Evolutionary conservation across 2,113 vertebrate species (phyloP), one percentile per base, ranked within the genome.

Genomic region (Lates calcarifer): DNA sequence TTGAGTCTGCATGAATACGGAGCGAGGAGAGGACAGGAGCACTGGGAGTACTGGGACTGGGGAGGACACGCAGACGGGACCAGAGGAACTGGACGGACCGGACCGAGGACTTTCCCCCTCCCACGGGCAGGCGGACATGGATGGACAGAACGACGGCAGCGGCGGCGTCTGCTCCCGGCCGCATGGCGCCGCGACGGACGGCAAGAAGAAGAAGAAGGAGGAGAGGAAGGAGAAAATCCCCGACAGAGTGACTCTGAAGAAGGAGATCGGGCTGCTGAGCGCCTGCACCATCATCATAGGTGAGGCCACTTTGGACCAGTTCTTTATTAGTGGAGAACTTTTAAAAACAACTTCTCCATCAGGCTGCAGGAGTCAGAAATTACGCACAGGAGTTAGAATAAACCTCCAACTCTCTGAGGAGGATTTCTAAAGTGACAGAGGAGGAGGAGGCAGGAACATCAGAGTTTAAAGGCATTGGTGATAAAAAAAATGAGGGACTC

Each of bases 251-350:
- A 94, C 95, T 9, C 92, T 97, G 45, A 96, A 97, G 93, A 97
- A 97, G 94, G 96, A 97, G 91, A 97, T 97, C 70, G 96, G 96
- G 68, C 94, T 97, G 58, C 76, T 96, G 82, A 97, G 96, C 87
- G 96, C 96, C 15, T 97, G 96, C 94, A 95, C 96, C 87, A 96
- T 97, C 90, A 97, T 97, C 72, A 96, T 97, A 91, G 96, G 96
- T 97, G 88, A 95, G 95, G 63, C 58, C 29, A 18, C 49, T 33
- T 33, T 12, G 60, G 57, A 64, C 12, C 74, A 33, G 47, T 1
- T 3, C 41, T 37, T 17, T 39, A 14, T 17, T 0, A 12, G 13
- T 20, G 78, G 35, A 72, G 3, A 73, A 72, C 9, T 74, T 58
- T 22, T 3, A 5, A 14, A n/a, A 24, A 62, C 12, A 29, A 31